Base-by-base conservation (phyloP, 2,888 invertebrate genomes). In the Branchellion lobata region DNA sequence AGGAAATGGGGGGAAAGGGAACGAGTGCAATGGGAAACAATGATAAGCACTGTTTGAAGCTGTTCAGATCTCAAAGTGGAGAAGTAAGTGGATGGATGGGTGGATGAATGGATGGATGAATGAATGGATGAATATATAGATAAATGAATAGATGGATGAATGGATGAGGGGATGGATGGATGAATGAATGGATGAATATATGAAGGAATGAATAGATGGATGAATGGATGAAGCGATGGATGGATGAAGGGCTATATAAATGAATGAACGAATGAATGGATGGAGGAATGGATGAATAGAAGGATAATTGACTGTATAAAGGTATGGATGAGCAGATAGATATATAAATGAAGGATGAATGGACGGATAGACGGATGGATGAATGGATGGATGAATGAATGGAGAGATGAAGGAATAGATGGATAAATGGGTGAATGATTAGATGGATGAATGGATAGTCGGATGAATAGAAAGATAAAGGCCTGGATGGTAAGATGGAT, bases 51-150 rank as follows among this genome's bases (percentile, higher is more conserved):
- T 57, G 21, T 18, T 1, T 33, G 29, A 40, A 33, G 24, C 31
- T 18, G 31, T 33, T 51, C 27, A 31, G 47, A 53, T 51, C 31
- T 21, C 8, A 14, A 21, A 29, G 36, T 36, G 24, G 21, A 34
- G 69, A 57, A 76, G 21, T 65, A 29, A 77, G 77, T 77, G 33
- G 71, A 80, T 77, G 76, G 76, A 71, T 61, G 69, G 57, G 77
- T 80, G 51, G 69, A 71, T 69, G 68, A 80, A 57, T 68, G 57
- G 68, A 73, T 80, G 40, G 73, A 80, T 71, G 77, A 76, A 75
- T 34, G 80, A 75, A 71, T 47, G 47, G 77, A 80, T 80, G 57
- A 80, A 75, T 27, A 78, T 5, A n/a, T 27, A 27, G 36, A 72
- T 27, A 34, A 72, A 27, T 8, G 18, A 11, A 29, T 14, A 40